These are phyloP conservation scores for Ispidina picta DNA, from an alignment of 2,797 vertebrate genomes.

Conservation along the genomic window DNA sequence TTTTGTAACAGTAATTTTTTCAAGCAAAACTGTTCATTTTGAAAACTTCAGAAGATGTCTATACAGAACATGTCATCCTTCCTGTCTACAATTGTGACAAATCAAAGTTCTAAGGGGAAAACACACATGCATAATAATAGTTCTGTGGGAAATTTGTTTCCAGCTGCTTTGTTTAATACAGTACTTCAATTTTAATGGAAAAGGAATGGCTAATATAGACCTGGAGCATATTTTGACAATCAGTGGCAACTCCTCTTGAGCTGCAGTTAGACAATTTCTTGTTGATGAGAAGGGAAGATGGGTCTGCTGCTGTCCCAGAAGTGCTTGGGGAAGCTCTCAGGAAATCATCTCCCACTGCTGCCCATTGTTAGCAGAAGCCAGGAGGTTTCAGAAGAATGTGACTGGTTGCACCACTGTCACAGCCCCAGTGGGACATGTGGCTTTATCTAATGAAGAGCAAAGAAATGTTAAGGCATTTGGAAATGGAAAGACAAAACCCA, in stretches of 20 bases:
- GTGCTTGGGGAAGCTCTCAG: not conserved
- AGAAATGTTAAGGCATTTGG: not conserved
- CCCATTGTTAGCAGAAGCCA: accelerated
- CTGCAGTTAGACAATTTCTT: not conserved
- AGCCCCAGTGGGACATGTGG: not conserved
- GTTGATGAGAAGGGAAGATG: not conserved
- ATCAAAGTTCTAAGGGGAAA: conserved; percentile 5
- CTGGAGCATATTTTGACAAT: not conserved
- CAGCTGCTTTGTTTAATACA: not conserved
- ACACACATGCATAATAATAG: not conserved
- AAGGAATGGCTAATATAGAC: not conserved
- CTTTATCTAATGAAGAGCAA: not conserved
- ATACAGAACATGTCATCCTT: conserved; percentile 12
- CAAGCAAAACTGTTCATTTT: conserved; percentile 36
- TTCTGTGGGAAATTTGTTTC: not conserved
- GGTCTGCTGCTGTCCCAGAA: not conserved
- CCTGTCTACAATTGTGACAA: not conserved
- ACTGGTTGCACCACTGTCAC: not conserved
- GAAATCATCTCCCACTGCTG: not conserved
- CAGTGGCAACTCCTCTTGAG: not conserved
- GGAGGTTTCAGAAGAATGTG: not conserved
- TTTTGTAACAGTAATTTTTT: conserved; percentile 26
- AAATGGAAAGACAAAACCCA: not conserved
- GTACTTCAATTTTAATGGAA: not conserved
- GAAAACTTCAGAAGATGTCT: conserved; percentile 27